Evolutionary conservation across 1,140 invertebrate species (phyloP), one percentile per base, ranked within the genome.

Genomic region (Danaus plexippus): DNA sequence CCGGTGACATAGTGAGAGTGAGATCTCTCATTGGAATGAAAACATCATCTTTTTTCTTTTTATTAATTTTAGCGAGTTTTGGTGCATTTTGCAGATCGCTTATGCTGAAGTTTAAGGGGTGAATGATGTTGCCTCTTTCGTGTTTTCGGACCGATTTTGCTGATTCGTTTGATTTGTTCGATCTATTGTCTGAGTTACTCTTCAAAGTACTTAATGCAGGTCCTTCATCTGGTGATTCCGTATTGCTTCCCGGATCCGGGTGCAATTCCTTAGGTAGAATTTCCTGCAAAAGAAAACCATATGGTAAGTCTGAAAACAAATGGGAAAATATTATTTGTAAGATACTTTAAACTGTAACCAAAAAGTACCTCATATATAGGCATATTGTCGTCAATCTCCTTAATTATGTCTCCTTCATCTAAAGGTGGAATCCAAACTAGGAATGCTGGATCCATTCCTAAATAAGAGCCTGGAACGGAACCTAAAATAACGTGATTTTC

Each of bases 361-460:
- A 59, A 48, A 50, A 49, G 51, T 67, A 83, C 83, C 71, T 85
- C 81, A 63, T 85, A 82, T 54, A 80, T 63, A 2, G 73, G 74
- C 3, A 47, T 75, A 15, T 54, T 77, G 32, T 84, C 75, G 50
- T 84, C 75, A 11, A 87, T 83, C 53, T 87, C 84, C 52, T 73
- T 80, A 9, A 87, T 69, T 11, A 85, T 87, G 46, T 87, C 85
- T 1, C 88, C 88, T 54, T 91, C 90, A 60, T 92, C 91, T 7
- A 94, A 87, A 0, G 94, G 94, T 15, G 95, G 94, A 51, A 95
- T 95, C 94, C 94, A 96, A 0, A 96, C 92, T 48, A 95, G 85
- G 75, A 94, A 94, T 0, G 94, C 93, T 1, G 95, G 94, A 82
- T 96, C 95, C 93, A 96, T 95, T 4, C 94, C 94, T 53, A 95